These are phyloP conservation scores for Oscheius sp. DNA, from an alignment of 1,140 invertebrate species.

Conservation along the genomic window DNA sequence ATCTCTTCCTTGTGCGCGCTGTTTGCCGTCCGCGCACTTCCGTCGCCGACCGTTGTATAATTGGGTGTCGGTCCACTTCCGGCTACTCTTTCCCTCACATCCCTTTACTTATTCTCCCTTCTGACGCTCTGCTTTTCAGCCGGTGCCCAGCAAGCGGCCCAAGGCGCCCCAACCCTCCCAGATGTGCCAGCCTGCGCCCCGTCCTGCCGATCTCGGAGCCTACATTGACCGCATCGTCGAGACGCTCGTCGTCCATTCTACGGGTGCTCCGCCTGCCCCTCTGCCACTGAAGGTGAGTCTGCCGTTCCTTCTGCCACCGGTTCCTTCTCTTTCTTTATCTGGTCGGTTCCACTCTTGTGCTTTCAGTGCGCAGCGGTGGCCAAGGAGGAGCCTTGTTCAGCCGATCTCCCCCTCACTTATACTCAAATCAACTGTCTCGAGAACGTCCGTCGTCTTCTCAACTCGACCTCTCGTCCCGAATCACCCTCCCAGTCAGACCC, in stretches of 20 bases:
- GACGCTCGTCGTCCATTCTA: conserved; percentile 25
- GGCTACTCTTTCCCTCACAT: neutral
- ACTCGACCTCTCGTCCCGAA: conserved; percentile 47
- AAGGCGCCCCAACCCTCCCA: neutral
- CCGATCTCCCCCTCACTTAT: conserved; percentile 47
- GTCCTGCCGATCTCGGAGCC: conserved; percentile 15
- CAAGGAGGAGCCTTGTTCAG: conserved; percentile 4
- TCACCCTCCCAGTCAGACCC: conserved; percentile 5
- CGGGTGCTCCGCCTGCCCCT: neutral
- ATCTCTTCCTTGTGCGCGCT: neutral
- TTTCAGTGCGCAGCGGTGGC: neutral
- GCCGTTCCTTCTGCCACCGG: too few species aligned
- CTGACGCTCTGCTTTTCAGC: too few species aligned
- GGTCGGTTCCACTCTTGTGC: conserved; percentile 13
- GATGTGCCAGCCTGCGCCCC: neutral
- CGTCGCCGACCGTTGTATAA: neutral
- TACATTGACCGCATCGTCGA: conserved; percentile 40
- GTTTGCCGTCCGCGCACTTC: neutral
- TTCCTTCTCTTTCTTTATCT: conserved; percentile 23
- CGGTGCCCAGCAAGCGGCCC: conserved; percentile 13
- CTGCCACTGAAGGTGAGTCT: conserved; percentile 15
- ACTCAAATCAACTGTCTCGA: conserved; percentile 59
- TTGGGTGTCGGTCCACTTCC: neutral
- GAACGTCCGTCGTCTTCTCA: conserved; percentile 58
- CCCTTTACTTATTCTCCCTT: neutral